Base-by-base conservation (phyloP, 2,888 invertebrate species). In the Tryphoninae sp. region DNA sequence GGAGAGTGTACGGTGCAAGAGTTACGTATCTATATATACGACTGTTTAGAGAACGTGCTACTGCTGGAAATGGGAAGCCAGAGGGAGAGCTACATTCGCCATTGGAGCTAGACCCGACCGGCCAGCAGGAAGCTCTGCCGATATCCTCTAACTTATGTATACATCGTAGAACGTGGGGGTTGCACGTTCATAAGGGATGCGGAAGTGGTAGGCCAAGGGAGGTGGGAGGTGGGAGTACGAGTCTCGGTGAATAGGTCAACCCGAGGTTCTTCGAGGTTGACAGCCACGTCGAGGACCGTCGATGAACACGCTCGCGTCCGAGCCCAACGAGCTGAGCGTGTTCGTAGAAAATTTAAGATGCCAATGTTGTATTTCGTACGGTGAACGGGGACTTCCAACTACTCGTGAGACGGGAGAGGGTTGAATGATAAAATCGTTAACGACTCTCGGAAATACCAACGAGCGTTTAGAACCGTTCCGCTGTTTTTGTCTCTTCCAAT, bases 61-160 rank as follows among this genome's bases (percentile, higher is more conserved):
- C 65, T 49, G 61, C 16, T 40, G 45, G 59, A 64, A 73, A 33
- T 69, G 64, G 23, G 64, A 59, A 62, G 62, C 74, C 58, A 65
- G 51, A 45, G 16, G 71, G 68, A 62, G 51, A 62, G 26, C 22
- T 42, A 42, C 67, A 53, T 53, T 45, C 33, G 40, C 59, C 40
- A 26, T 33, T 58, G 55, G 49, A 16, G 53, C 69, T 67, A 64
- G 72, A 62, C 62, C 75, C 40, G 55, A 68, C 23, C 72, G 76
- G 64, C 68, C 55, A 72, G 51, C 79, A 72, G 79, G 76, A 82
- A 82, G 76, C 82, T 76, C 61, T 53, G 53, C 49, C 72, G 68
- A 73, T 81, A 79, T 78, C 80, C 80, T 77, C 74, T 82, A 72
- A 83, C 82, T 84, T 84, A 84, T 84, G 81, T 80, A 84, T 76